Percentiles rank a stretch among this genome's conserved stretches.
phyloP scores from a whole-genome alignment of 2,888 invertebrate genomes.

The Drosophila robusta region DNA sequence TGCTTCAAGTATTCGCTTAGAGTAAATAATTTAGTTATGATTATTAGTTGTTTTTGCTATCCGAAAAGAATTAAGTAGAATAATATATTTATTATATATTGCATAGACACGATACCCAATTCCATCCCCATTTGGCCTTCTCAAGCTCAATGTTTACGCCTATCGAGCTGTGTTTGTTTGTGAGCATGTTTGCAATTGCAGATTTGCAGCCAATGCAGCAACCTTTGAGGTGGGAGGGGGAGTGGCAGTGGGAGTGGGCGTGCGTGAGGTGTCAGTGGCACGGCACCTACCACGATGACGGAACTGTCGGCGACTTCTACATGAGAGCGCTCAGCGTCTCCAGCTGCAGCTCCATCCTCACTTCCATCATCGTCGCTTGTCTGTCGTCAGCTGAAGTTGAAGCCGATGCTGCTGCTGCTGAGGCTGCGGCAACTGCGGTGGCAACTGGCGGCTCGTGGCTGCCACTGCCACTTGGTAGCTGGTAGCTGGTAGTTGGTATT shows the following conservation, averaged over 20 bases:
- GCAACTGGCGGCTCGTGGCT: conserved; percentile 63
- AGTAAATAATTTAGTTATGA: no score
- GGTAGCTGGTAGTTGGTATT: conserved; percentile 1
- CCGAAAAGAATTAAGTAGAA: background rate
- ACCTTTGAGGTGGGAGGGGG: conserved; percentile 14
- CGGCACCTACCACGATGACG: conserved; percentile 47
- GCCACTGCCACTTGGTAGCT: conserved; percentile 47
- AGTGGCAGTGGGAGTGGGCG: conserved; percentile 47
- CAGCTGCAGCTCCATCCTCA: conserved; percentile 31
- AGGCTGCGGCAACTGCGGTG: conserved; percentile 56
- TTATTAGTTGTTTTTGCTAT: background rate
- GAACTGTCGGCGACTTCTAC: conserved; percentile 36
- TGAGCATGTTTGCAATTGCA: conserved; percentile 45
- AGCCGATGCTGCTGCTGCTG: conserved; percentile 34
- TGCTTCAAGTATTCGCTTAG: no score
- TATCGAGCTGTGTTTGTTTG: conserved; percentile 13
- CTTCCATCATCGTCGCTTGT: conserved; percentile 49
- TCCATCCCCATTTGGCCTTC: conserved; percentile 12
- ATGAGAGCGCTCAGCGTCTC: conserved; percentile 30
- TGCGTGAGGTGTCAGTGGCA: conserved; percentile 72
- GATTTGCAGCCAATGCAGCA: conserved; percentile 55
- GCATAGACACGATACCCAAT: background rate
- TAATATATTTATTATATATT: background rate
- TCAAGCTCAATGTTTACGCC: conserved; percentile 28
- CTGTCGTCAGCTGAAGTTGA: conserved; percentile 51